Percentiles rank a stretch among this genome's conserved stretches.
These are phyloP conservation scores for Sebastes oblongus DNA, from an alignment of 2,797 vertebrate species.

Conservation along the genomic window DNA sequence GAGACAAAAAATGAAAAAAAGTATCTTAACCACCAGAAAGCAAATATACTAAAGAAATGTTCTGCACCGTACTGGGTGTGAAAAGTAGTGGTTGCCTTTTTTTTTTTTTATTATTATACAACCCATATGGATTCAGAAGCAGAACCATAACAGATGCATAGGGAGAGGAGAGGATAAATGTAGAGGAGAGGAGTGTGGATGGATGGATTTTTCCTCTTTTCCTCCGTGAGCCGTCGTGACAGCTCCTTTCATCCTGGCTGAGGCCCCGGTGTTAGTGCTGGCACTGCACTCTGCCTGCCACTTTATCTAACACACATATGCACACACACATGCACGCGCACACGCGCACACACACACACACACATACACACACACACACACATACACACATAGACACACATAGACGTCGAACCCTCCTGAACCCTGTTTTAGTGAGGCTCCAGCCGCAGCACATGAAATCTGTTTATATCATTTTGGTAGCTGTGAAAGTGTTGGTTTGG, in stretches of 20 bases:
- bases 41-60: conserved; percentile 13
- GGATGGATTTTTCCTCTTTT: conserved; percentile 80
- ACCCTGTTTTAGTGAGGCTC: conserved; percentile 72
- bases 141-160: conserved; percentile 48
- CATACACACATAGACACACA: background rate
- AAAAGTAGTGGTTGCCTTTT: conserved; percentile 36
- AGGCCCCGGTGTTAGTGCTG: conserved; percentile 81
- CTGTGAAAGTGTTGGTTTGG: conserved; percentile 78
- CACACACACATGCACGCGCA: background rate
- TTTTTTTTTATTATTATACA: conserved; percentile 22
- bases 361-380: conserved; percentile 11
- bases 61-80: conserved; percentile 21
- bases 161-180: conserved; percentile 65
- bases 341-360: conserved; percentile 1
- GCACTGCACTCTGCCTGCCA: conserved; percentile 74
- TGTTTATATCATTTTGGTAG: conserved; percentile 83
- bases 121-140: conserved; percentile 49
- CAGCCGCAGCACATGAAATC: conserved; percentile 78
- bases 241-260: conserved; percentile 83
- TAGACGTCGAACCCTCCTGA: conserved; percentile 52
- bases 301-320: conserved; percentile 60
- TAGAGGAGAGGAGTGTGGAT: conserved; percentile 63
- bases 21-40: background rate
- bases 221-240: conserved; percentile 79
- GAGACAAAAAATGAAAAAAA: background rate